Percentiles rank a stretch among this genome's conserved stretches.
phyloP scores from a whole-genome alignment of 1,140 invertebrate genomes.

The Lasioglossum baleicum region DNA sequence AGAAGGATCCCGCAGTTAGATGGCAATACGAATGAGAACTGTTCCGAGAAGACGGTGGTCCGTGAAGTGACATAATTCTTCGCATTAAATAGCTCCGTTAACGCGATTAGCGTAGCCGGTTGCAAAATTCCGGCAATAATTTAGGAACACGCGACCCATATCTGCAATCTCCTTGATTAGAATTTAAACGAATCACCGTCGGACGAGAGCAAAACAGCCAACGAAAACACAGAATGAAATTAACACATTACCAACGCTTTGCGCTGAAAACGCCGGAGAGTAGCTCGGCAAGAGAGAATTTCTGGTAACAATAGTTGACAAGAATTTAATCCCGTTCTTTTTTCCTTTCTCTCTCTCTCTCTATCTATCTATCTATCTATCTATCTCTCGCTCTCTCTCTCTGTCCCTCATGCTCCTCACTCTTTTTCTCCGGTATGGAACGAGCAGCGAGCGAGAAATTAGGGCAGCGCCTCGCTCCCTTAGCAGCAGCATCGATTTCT shows the following conservation, averaged over 20 bases:
- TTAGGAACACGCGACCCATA: neutral
- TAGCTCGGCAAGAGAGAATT: neutral
- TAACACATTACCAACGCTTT: neutral
- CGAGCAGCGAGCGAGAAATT: constrained; percentile 44
- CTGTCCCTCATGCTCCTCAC: no score
- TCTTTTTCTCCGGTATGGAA: neutral
- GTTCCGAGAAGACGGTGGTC: no score
- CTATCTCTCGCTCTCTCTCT: no score
- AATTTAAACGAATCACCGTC: neutral
- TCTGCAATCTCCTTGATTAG: neutral
- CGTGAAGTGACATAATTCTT: neutral
- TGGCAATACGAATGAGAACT: no score
- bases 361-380: no score
- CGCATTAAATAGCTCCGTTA: neutral
- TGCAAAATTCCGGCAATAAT: neutral
- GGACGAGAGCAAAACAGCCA: neutral
- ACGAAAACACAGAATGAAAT: neutral
- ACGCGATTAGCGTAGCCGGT: neutral
- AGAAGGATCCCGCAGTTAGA: no score
- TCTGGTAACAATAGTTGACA: constrained; percentile 38
- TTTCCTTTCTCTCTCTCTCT: neutral
- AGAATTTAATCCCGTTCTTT: constrained; percentile 39
- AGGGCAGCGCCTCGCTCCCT: constrained; percentile 22
- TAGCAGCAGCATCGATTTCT: constrained; percentile 46
- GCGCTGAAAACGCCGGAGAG: neutral